These are phyloP conservation scores for Cosmia trapezina DNA, from an alignment of 2,888 invertebrate species.

Conservation along the genomic window DNA sequence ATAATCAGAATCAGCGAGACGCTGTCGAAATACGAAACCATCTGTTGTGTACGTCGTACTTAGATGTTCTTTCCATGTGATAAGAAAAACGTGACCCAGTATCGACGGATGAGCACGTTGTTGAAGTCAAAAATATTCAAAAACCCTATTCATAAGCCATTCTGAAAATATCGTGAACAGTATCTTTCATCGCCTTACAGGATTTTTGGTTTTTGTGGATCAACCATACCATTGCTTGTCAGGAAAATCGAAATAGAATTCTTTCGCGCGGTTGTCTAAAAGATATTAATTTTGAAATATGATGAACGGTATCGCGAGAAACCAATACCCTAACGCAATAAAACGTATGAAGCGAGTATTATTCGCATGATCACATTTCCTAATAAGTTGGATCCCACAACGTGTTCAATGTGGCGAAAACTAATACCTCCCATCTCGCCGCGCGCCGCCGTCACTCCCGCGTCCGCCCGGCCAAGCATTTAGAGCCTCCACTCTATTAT, in stretches of 20 bases:
- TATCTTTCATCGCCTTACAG: slow-evolving; percentile 45
- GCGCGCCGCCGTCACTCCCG: slow-evolving; percentile 75
- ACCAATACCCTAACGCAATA: slow-evolving; percentile 85
- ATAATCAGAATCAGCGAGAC: slow-evolving; percentile 86
- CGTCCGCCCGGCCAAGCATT: slow-evolving; percentile 77
- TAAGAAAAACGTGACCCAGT: slow-evolving; percentile 50
- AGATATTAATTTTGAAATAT: slow-evolving; percentile 73
- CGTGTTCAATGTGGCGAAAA: slow-evolving; percentile 87
- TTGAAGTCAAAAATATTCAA: slow-evolving; percentile 44
- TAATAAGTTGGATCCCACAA: slow-evolving; percentile 89
- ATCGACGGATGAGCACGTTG: slow-evolving; percentile 40
- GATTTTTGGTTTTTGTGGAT: slow-evolving; percentile 52
- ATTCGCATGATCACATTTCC: slow-evolving; percentile 89
- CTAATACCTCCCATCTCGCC: slow-evolving; percentile 81
- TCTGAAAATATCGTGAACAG: slow-evolving; percentile 44
- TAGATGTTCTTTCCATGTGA: slow-evolving; percentile 63
- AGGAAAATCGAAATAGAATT: slow-evolving; percentile 63
- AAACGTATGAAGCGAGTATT: slow-evolving; percentile 88
- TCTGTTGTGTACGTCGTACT: slow-evolving; percentile 70
- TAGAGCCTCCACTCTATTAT: slow-evolving; percentile 75
- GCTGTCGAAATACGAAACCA: slow-evolving; percentile 80
- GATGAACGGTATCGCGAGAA: slow-evolving; percentile 79
- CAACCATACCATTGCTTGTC: slow-evolving; percentile 48
- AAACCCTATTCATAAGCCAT: slow-evolving; percentile 27
- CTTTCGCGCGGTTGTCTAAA: slow-evolving; percentile 58